Evolutionary conservation across 2,113 vertebrate species (phyloP).

Genomic region (Gambusia holbrooki): DNA sequence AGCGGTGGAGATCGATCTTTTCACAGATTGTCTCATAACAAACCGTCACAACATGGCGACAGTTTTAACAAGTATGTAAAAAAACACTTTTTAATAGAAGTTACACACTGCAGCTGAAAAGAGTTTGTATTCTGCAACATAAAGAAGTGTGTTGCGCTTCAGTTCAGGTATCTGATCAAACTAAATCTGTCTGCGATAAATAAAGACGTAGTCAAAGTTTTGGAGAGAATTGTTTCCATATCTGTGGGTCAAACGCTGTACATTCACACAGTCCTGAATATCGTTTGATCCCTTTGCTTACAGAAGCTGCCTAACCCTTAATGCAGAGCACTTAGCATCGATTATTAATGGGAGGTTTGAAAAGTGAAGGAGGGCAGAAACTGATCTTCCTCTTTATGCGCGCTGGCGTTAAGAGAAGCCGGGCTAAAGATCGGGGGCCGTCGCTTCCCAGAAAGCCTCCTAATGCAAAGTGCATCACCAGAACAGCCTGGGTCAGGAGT

Average conservation of each 20-base stretch:
- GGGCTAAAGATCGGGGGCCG: constrained; percentile 22
- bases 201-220: constrained; percentile 28
- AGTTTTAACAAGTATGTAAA: no score
- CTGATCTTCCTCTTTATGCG: constrained; percentile 53
- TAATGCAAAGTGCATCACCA: constrained; percentile 32
- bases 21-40: no score
- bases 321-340: constrained; percentile 77
- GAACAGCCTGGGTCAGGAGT: constrained; percentile 26
- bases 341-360: constrained; percentile 76
- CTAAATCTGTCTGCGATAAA: neutral
- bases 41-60: no score
- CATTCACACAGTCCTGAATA: constrained; percentile 1
- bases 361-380: constrained; percentile 55
- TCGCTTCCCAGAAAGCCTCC: constrained; percentile 50
- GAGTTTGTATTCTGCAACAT: constrained; percentile 5
- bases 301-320: constrained; percentile 41
- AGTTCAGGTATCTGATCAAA: constrained; percentile 26
- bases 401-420: constrained; percentile 49
- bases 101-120: no score
- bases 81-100: no score
- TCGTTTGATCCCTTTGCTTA: constrained; percentile 50
- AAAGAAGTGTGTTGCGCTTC: constrained; percentile 11
- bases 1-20: no score
- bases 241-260: constrained; percentile 60
- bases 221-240: constrained; percentile 65